A percentile compares a stretch with the other conserved stretches of the same genome.
Conservation (phyloP, 2,888 invertebrate species). For the Synanthedon formicaeformis region DNA sequence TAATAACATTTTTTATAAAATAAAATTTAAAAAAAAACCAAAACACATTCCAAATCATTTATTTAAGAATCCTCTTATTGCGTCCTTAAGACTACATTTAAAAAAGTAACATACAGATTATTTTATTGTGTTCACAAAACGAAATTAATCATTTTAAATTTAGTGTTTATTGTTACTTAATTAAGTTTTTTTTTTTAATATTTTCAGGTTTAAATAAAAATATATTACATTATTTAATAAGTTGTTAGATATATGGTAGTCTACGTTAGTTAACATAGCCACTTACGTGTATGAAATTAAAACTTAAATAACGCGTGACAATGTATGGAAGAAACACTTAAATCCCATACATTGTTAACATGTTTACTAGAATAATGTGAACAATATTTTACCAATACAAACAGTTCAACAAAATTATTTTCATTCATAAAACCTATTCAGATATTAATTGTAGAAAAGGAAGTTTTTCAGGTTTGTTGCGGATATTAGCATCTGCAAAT, state of each 20-base stretch:
- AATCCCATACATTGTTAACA: slow-evolving; percentile 36
- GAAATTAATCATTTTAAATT: too few relatives aligned
- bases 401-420: neutral
- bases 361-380: neutral
- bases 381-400: neutral
- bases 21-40: slow-evolving; percentile 7
- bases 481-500: too few relatives aligned
- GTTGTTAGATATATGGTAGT: neutral
- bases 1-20: too few relatives aligned
- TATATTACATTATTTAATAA: neutral
- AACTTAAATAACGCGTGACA: slow-evolving; percentile 22
- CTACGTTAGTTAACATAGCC: neutral
- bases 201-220: too few relatives aligned
- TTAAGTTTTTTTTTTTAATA: too few relatives aligned
- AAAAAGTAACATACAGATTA: neutral
- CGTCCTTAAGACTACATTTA: slow-evolving; percentile 25
- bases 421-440: neutral
- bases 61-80: slow-evolving; percentile 47
- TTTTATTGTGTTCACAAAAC: neutral
- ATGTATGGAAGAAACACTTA: slow-evolving; percentile 34
- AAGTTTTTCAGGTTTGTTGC: too few relatives aligned
- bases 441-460: neutral
- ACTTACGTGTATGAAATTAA: neutral
- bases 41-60: slow-evolving; percentile 45
- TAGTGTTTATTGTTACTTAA: too few relatives aligned